Evolutionary conservation across 2,797 vertebrate genomes (phyloP).

Genomic region (Bovichtus variegatus): DNA sequence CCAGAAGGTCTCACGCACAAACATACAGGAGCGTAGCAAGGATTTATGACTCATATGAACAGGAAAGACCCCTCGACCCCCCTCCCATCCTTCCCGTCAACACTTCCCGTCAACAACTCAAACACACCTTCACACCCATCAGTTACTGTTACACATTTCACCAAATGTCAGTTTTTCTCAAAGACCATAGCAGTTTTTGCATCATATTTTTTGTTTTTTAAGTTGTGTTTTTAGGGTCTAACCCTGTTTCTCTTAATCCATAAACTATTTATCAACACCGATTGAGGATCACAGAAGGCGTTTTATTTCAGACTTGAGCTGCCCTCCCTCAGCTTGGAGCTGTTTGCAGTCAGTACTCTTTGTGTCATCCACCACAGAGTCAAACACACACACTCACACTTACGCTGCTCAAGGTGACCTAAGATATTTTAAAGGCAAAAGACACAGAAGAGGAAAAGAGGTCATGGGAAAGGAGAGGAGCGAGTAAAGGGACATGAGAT

Average conservation of each 20-base stretch:
- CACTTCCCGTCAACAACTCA: constrained; percentile 26
- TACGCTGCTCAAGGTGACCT: constrained; percentile 45
- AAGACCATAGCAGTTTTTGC: background rate
- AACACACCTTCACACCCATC: constrained; percentile 11
- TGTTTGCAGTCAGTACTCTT: background rate
- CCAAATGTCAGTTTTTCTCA: too few relatives aligned
- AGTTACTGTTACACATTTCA: too few relatives aligned
- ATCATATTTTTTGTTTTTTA: background rate
- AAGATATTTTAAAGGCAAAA: constrained; percentile 17
- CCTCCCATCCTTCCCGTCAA: constrained; percentile 10
- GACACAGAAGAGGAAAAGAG: constrained; percentile 52
- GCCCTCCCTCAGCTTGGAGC: background rate
- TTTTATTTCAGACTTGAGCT: background rate
- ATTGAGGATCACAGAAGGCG: background rate
- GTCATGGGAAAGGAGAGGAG: constrained; percentile 65
- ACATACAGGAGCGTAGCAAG: background rate
- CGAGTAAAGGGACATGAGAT: constrained; percentile 39
- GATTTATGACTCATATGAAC: constrained; percentile 14
- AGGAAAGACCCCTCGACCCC: background rate
- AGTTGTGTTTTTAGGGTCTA: background rate
- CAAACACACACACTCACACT: background rate
- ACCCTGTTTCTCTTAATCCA: constrained; percentile 2
- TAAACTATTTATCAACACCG: constrained; percentile 4
- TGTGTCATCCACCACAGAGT: background rate
- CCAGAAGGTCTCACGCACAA: background rate